phyloP scores from a whole-genome alignment of 1,140 invertebrate species.

The Drosophila cardini region DNA sequence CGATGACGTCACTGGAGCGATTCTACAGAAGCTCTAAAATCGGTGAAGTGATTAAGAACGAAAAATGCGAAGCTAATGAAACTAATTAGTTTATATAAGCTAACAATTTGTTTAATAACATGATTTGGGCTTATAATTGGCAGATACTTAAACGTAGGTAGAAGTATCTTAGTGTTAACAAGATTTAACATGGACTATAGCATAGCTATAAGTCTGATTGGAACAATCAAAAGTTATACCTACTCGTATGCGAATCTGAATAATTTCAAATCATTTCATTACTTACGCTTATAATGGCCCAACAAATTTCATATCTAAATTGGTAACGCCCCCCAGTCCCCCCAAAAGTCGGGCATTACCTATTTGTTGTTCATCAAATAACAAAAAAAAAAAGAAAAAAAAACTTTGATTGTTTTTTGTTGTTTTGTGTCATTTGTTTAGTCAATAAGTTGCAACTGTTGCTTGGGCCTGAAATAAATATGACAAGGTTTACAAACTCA shows the following conservation, averaged over 20 bases:
- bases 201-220: too few relatives aligned
- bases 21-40: background rate
- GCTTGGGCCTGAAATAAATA: conserved; percentile 62
- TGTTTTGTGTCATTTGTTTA: conserved; percentile 67
- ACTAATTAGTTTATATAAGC: background rate
- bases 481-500: conserved; percentile 36
- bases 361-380: conserved; percentile 3
- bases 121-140: too few relatives aligned
- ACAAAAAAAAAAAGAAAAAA: conserved; percentile 8
- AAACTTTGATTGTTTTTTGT: conserved; percentile 28
- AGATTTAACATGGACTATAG: too few relatives aligned
- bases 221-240: too few relatives aligned
- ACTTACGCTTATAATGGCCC: conserved; percentile 13
- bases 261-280: background rate
- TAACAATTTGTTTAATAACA: background rate
- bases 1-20: background rate
- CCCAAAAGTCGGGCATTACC: conserved; percentile 7
- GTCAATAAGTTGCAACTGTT: conserved; percentile 79
- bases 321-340: background rate
- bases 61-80: background rate
- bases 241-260: background rate
- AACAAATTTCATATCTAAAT: background rate
- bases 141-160: too few relatives aligned
- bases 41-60: background rate
- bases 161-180: too few relatives aligned